Base-by-base conservation (phyloP, 1,140 invertebrate species). In the Cotesia chilonis region DNA sequence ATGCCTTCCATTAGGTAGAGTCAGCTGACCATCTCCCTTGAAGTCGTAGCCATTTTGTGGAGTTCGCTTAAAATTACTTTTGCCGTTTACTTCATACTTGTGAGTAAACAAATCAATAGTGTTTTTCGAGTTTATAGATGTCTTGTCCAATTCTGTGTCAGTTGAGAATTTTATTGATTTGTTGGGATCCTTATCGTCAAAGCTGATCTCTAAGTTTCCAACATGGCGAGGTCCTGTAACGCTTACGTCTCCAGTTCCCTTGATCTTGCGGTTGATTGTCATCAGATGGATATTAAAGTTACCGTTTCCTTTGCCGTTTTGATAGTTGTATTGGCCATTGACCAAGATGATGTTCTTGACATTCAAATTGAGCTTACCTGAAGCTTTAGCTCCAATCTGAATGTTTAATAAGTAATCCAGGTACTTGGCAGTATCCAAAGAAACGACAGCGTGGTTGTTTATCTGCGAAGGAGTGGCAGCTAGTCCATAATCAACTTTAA, bases 171-270 rank as follows among this genome's bases (percentile, higher is more conserved):
- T 87, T 1, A 94, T 74, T 74, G 90, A 91, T 61, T 92, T 90
- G 59, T 81, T 90, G 10, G 91, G 90, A 78, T 92, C 89, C 73
- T 92, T 92, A 10, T 91, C 89, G n/a, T 94, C 89, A 6, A 91
- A 89, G 63, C 88, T 89, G 1, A 94, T 17, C 38, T 89, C 90
- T 0, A 90, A 71, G 28, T 90, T 89, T 0, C 89, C 87, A 51
- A 90, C 89, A 75, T 90, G 89, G 1, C 89, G 83, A 35, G 87
- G 83, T 0, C 90, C 86, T 0, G 87, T 84, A 69, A 92, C 89
- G 4, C 87, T 89, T 0, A 91, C 76, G 3, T 91, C 90, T 9
- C 88, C 82, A 17, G 74, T 84, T 10, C 79, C 85, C 78, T 92
- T 92, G 41, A 93, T 84, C 75, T 92, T 91, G 5, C 89, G 88